Conservation (phyloP, 2,888 invertebrate genomes). For the Cosmia pyralina region DNA sequence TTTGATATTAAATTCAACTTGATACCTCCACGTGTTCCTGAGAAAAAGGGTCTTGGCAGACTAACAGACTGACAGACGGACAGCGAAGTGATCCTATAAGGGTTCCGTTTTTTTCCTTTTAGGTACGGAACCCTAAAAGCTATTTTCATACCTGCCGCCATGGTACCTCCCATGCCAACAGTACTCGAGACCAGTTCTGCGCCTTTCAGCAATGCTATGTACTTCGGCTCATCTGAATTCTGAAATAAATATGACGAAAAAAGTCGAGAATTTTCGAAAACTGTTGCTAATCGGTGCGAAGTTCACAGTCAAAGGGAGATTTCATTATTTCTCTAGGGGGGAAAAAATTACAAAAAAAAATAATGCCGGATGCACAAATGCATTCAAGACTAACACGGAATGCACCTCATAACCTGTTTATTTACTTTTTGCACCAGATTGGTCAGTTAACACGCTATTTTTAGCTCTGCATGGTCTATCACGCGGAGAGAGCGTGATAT, state of each 20-base stretch:
- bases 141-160: slow-evolving; percentile 65
- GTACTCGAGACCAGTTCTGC: slow-evolving; percentile 86
- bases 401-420: slow-evolving; percentile 13
- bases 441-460: not conserved
- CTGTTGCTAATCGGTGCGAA: not conserved
- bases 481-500: slow-evolving; percentile 19
- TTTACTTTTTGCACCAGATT: slow-evolving; percentile 6
- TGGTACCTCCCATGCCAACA: slow-evolving; percentile 82
- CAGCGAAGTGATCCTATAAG: too few relatives aligned
- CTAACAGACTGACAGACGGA: too few relatives aligned
- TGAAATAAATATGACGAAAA: slow-evolving; percentile 64
- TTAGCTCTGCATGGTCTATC: not conserved
- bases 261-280: not conserved
- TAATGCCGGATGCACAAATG: not conserved
- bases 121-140: too few relatives aligned
- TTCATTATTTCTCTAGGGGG: not conserved
- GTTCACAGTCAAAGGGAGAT: not conserved
- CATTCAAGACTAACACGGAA: not conserved
- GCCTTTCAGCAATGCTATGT: slow-evolving; percentile 89
- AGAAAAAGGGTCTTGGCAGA: too few relatives aligned
- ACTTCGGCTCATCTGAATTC: slow-evolving; percentile 91
- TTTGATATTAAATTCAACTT: too few relatives aligned
- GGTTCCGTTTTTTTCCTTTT: too few relatives aligned
- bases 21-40: too few relatives aligned
- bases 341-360: not conserved